Evolutionary conservation across 2,113 vertebrate species (phyloP).

Genomic region (Malurus cyaneus): DNA sequence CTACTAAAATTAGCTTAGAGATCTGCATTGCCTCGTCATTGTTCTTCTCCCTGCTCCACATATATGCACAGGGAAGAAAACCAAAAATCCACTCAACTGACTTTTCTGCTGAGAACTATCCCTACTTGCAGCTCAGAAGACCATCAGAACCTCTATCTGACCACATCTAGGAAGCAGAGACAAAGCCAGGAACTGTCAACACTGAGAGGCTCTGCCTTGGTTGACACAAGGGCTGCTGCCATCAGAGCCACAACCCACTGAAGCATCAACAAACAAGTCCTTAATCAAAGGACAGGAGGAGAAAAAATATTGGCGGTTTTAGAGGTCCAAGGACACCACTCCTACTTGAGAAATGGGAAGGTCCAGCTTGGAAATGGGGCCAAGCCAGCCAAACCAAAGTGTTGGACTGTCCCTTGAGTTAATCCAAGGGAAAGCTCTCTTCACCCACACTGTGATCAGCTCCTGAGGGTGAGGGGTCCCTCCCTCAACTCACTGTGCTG

Average conservation of each 20-base stretch:
- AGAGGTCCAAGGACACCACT: not conserved
- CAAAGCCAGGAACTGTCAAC: not conserved
- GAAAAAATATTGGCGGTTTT: not conserved
- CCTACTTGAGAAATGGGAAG: not conserved
- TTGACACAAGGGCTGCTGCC: not conserved
- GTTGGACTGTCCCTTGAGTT: not conserved
- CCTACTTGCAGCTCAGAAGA: not conserved
- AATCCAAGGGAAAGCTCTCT: not conserved
- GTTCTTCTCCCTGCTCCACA: not conserved
- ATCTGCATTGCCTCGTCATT: not conserved
- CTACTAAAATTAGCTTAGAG: not conserved
- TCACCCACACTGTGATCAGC: accelerated
- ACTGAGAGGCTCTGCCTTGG: not conserved
- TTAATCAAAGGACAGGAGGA: not conserved
- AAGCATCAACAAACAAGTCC: not conserved
- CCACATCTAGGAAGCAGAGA: not conserved
- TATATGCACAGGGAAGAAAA: not conserved
- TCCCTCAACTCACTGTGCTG: not conserved
- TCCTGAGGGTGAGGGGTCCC: not conserved
- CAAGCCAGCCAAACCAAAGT: not conserved
- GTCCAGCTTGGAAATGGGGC: not conserved
- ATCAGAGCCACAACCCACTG: not conserved
- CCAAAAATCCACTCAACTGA: not conserved
- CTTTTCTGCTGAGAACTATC: not conserved
- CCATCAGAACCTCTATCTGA: not conserved